Evolutionary conservation across 1,140 invertebrate genomes (phyloP), one percentile per base, ranked within the genome.

Genomic region (Luehdorfia chinensis): DNA sequence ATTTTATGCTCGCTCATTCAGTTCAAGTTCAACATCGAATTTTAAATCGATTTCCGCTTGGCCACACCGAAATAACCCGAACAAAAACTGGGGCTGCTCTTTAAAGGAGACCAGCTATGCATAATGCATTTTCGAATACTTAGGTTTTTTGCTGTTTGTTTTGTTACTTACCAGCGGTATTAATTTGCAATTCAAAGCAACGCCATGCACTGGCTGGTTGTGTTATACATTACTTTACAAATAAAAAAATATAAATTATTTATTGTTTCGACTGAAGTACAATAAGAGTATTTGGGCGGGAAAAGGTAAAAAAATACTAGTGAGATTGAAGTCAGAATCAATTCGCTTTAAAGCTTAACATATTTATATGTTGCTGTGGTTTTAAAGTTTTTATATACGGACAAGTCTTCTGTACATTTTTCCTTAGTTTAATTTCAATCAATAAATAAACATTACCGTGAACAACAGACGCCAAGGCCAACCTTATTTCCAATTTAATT

Each of bases 1-100:
- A 37, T 21, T 19, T 37, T 37, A 37, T 37, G 34, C 34, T 21
- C 16, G 16, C 11, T 9, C 34, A 37, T 37, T 37, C 15, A 49
- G 47, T 28, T 50, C 36, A 34, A 50, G 47, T 34, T 50, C 39
- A 46, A 27, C 28, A 46, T 43, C 44, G 25, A 18, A 30, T 55
- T 31, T 11, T 18, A 41, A 41, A 43, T 43, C 36, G 23, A 46
- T 46, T 45, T 25, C 9, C 21, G n/a, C n/a, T 7, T 19, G 45
- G 44, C 43, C 41, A 51, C 41, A 44, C 39, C 23, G 39, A 34
- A 37, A 19, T 25, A 19, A 37, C n/a, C 11, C 15, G 14, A 15
- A 34, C 46, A 44, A 51, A 45, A 50, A 50, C 33, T 18, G 30
- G 12, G 13, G 7, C 14, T 4, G 9, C 8, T 16, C 14, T 34